Evolutionary conservation across 2,888 invertebrate genomes (phyloP).

Genomic region (Thymelicus sylvestris): DNA sequence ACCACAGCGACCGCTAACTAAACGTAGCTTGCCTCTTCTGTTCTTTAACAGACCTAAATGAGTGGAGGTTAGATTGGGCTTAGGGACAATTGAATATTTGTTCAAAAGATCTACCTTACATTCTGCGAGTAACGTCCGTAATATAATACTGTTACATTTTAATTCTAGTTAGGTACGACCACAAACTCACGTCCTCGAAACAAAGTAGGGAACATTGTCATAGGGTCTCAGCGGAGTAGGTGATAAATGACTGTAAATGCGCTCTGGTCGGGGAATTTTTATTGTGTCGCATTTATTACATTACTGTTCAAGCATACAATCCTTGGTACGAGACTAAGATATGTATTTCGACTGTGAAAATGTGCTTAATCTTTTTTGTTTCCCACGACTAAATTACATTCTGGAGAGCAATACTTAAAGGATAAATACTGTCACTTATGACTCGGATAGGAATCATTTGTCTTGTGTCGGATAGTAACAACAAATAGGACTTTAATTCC

Average conservation of each 20-base stretch:
- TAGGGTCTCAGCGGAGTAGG: slow-evolving; percentile 27
- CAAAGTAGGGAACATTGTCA: slow-evolving; percentile 19
- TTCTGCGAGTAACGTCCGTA: no score
- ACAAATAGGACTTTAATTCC: no score
- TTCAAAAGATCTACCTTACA: no score
- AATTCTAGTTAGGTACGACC: not conserved
- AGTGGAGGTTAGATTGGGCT: no score
- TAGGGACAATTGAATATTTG: no score
- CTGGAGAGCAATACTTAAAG: not conserved
- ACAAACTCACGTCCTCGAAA: slow-evolving; percentile 19
- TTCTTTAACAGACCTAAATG: no score
- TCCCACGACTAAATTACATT: not conserved
- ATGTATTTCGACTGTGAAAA: slow-evolving; percentile 5
- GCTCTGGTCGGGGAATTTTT: slow-evolving; percentile 33
- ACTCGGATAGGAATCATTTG: slow-evolving; percentile 1
- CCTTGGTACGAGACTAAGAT: not conserved
- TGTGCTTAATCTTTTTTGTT: slow-evolving; percentile 7
- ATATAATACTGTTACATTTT: not conserved
- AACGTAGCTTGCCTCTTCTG: no score
- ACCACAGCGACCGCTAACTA: no score
- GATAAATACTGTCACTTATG: slow-evolving; percentile 6
- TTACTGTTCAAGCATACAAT: slow-evolving; percentile 22
- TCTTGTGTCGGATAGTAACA: not conserved
- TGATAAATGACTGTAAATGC: slow-evolving; percentile 33
- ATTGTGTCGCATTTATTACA: slow-evolving; percentile 32